Percentiles rank a stretch among this genome's conserved stretches.
These are phyloP conservation scores for Psococerastis gibbosa DNA, from an alignment of 2,888 invertebrate species.

Conservation along the genomic window DNA sequence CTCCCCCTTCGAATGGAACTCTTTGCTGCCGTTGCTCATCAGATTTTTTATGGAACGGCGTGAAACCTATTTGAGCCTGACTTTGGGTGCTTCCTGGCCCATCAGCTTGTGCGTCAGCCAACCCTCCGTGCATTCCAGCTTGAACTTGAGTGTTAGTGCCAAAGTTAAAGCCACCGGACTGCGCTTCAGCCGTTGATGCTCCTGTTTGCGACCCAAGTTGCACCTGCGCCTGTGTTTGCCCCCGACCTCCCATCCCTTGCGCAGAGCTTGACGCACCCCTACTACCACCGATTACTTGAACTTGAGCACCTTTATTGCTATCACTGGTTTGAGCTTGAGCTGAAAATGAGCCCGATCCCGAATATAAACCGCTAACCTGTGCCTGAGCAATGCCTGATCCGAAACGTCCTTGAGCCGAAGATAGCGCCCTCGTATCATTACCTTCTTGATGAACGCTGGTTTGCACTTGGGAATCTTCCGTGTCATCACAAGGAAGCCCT, in stretches of 20 bases:
- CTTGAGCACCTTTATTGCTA: constrained; percentile 45
- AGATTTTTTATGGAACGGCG: constrained; percentile 40
- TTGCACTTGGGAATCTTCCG: constrained; percentile 19
- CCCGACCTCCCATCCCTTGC: constrained; percentile 51
- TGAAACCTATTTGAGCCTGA: constrained; percentile 75
- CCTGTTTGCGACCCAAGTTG: constrained; percentile 57
- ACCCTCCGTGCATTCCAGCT: constrained; percentile 61
- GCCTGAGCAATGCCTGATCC: constrained; percentile 60
- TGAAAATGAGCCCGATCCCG: constrained; percentile 58
- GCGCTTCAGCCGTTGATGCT: constrained; percentile 52
- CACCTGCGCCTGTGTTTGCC: constrained; percentile 59
- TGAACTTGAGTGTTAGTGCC: constrained; percentile 64
- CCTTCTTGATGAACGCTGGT: constrained; percentile 16
- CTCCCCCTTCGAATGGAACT: constrained; percentile 50
- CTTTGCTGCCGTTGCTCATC: constrained; percentile 34
- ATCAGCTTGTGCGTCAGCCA: constrained; percentile 70
- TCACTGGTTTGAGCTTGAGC: constrained; percentile 67
- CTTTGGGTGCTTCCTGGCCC: constrained; percentile 71
- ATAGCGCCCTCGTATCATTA: constrained; percentile 43
- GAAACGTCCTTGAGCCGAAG: constrained; percentile 56
- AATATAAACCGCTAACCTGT: constrained; percentile 56
- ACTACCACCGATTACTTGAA: constrained; percentile 47
- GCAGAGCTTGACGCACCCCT: constrained; percentile 58
- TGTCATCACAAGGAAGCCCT: constrained; percentile 19
- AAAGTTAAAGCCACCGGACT: constrained; percentile 53